Conservation (phyloP, 2,797 vertebrate species). For the Thunnus albacares region DNA sequence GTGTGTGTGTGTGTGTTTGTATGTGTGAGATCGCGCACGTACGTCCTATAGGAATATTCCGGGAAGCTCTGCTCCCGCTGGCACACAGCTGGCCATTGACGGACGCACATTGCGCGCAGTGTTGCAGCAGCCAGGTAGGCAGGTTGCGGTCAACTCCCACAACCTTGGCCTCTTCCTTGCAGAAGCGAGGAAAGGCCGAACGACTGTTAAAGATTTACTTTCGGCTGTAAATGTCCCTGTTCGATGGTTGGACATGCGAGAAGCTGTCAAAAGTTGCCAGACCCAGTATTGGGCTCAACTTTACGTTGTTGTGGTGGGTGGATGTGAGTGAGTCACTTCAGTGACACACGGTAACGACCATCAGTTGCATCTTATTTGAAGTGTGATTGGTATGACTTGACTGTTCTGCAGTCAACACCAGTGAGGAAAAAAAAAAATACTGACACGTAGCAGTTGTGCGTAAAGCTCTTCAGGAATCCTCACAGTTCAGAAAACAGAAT, state of each 20-base stretch:
- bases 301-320: not conserved
- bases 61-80: slow-evolving; percentile 41
- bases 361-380: not conserved
- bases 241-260: not conserved
- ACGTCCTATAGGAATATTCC: slow-evolving; percentile 57
- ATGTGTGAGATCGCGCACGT: slow-evolving; percentile 13
- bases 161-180: slow-evolving; percentile 31
- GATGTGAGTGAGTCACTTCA: too few species aligned
- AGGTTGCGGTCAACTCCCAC: slow-evolving; percentile 33
- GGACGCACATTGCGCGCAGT: slow-evolving; percentile 75
- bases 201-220: slow-evolving; percentile 50
- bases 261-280: not conserved
- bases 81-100: slow-evolving; percentile 81
- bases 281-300: not conserved
- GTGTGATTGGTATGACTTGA: not conserved
- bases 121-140: slow-evolving; percentile 68
- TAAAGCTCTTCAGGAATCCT: slow-evolving; percentile 14
- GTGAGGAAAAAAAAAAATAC: not conserved
- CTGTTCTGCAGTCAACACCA: not conserved
- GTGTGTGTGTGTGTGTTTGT: slow-evolving; percentile 11
- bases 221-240: slow-evolving; percentile 10
- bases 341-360: fast-evolving
- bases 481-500: not conserved
- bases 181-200: slow-evolving; percentile 1
- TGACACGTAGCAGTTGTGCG: slow-evolving; percentile 78